Base-by-base conservation (phyloP, 2,888 invertebrate species). In the Drosophila quinaria region DNA sequence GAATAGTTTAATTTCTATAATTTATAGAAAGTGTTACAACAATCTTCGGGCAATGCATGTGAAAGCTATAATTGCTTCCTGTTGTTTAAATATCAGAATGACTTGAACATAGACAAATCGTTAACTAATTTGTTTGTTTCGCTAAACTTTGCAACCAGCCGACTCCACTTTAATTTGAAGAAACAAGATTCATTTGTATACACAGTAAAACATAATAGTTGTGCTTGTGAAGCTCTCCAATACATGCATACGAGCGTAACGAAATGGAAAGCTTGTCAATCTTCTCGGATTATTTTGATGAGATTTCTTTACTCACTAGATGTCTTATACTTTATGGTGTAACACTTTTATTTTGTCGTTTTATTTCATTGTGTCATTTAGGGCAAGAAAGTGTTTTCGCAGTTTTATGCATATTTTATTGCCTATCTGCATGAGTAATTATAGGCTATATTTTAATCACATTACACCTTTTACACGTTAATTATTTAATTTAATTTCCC, bases 221-320 rank as follows among this genome's bases (percentile, higher is more conserved):
- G 8, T 29, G 29, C 29, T 29, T 29, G 25, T 25, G 25, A 0
- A 5, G 5, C 29, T 29, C 29, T 29, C 29, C 8, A 29, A 29
- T 4, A n/a, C 25, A 25, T 25, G 29, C 9, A 41, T 10, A 25
- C 22, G 5, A 49, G 25, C 44, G 37, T 63, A 65, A 54, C 69
- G 64, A 78, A 78, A 74, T 78, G 69, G 64, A 78, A 78, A 78
- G 78, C 46, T 69, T 72, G 64, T 72, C 56, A 59, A 47, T 65
- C 49, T 52, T 47, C 17, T 31, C 33, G 3, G 25, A 56, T 47
- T 55, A 49, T 61, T 76, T 70, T 47, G 58, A 51, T 54, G 46
- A 8, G 15, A 46, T 74, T 77, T 74, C 62, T 52, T 54, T 67
- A 13, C 15, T 4, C 3, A 8, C 55, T 54, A 56, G n/a, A 33